phyloP scores from a whole-genome alignment of 2,113 vertebrate genomes.

The Elephantulus edwardii region DNA sequence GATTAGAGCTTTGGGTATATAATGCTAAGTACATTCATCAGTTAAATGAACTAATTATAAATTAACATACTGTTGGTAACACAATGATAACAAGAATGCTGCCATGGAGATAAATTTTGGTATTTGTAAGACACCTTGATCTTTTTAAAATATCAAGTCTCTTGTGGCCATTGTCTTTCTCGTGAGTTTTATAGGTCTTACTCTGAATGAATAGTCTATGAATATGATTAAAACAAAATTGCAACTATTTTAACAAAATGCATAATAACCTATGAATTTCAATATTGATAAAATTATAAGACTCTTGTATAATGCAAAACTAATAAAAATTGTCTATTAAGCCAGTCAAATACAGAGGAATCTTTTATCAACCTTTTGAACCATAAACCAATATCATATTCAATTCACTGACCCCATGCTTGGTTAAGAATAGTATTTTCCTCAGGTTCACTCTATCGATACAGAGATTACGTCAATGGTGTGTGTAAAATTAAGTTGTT shows the following conservation, averaged over 20 bases:
- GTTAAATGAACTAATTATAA: constrained; percentile 74
- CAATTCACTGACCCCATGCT: not conserved
- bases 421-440: not conserved
- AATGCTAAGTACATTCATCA: constrained; percentile 78
- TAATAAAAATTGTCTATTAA: not conserved
- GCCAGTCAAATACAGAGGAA: not conserved
- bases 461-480: not conserved
- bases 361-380: not conserved
- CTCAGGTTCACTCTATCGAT: not conserved
- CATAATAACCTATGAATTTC: no score
- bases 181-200: not conserved
- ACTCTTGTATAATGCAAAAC: not conserved
- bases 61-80: constrained; percentile 62
- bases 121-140: not conserved
- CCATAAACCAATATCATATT: not conserved
- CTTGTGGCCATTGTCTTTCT: not conserved
- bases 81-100: not conserved
- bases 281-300: not conserved
- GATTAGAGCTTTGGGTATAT: constrained; percentile 74
- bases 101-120: not conserved
- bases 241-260: not conserved
- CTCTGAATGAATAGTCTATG: not conserved
- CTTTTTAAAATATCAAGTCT: not conserved
- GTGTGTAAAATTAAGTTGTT: constrained; percentile 2
- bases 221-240: not conserved